Evolutionary conservation across 2,797 vertebrate genomes (phyloP), one percentile per base, ranked within the genome.

Genomic region (Pangasius macronema): DNA sequence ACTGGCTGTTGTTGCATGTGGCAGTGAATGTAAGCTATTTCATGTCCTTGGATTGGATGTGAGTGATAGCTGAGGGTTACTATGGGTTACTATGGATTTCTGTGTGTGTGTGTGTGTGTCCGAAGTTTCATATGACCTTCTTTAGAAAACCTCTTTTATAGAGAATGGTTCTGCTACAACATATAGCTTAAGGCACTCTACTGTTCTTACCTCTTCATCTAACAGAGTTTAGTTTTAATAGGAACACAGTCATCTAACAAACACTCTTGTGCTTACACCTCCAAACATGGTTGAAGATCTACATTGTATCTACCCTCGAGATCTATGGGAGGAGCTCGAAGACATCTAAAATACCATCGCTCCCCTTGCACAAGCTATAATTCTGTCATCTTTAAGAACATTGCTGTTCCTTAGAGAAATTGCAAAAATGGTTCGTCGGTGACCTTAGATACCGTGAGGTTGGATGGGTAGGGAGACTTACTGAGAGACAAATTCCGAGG

Each of bases 301-400:
- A 53, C 57, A 70, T 68, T 68, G 57, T 53, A 11, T 10, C 46
- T 16, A 33, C 90, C 84, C 87, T 46, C 0, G 70, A 86, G 88
- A 82, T 42, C 76, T 80, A 55, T 36, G 9, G 51, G 42, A 81
- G 49, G 84, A 68, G 65, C 57, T 55, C 49, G 55, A 76, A 65
- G 51, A 59, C 70, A 59, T 81, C 42, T 4, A 63, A 53, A 80
- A 67, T 46, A 27, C 42, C 57, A 7, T 65, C 46, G 14, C 11
- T 51, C 36, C 46, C 65, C 20, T 33, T 36, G 63, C 42, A 61
- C 73, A 76, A 70, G 53, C 73, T 49, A 68, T 77, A 86, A 77
- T 42, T 85, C 51, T 87, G 83, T 85, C 86, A 89, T 85, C 83
- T 83, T 87, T 59, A 20, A 27, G 39, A 84, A 72, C 70, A 79